These are phyloP conservation scores for Spondyliosoma cantharus DNA, from an alignment of 2,797 vertebrate genomes.

Conservation along the genomic window DNA sequence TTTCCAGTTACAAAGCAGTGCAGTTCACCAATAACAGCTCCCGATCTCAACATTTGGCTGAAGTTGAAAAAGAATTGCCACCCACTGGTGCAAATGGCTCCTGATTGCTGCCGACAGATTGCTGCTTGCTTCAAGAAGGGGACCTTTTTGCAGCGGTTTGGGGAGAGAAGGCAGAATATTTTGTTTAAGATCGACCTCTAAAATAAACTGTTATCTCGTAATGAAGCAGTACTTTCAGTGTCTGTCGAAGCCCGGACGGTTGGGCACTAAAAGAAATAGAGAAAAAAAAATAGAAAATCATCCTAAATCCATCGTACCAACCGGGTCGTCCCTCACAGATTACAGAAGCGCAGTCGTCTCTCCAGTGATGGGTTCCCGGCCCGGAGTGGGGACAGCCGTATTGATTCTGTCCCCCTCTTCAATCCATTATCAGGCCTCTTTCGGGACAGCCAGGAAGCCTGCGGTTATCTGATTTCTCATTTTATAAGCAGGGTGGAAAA, in stretches of 20 bases:
- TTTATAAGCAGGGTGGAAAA: conserved; percentile 58
- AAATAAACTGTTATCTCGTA: too few species aligned
- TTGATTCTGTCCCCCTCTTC: conserved; percentile 69
- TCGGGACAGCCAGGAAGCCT: conserved; percentile 66
- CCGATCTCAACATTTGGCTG: conserved; percentile 12
- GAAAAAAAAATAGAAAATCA: too few species aligned
- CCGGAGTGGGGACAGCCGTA: conserved; percentile 59
- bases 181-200: too few species aligned
- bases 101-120: conserved; percentile 27
- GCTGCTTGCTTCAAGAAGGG: too few species aligned
- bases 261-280: too few species aligned
- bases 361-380: conserved; percentile 52
- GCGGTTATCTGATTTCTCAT: conserved; percentile 70
- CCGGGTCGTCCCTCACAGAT: conserved; percentile 14
- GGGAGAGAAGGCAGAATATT: too few species aligned
- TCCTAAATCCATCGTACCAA: not conserved
- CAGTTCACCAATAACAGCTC: not conserved
- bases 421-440: conserved; percentile 70
- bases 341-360: conserved; percentile 27
- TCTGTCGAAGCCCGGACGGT: too few species aligned
- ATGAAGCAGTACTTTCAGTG: too few species aligned
- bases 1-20: not conserved
- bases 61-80: conserved; percentile 27
- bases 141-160: too few species aligned
- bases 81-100: conserved; percentile 9